Base-by-base conservation (phyloP, 1,140 invertebrate species). In the Oryctes rhinoceros region DNA sequence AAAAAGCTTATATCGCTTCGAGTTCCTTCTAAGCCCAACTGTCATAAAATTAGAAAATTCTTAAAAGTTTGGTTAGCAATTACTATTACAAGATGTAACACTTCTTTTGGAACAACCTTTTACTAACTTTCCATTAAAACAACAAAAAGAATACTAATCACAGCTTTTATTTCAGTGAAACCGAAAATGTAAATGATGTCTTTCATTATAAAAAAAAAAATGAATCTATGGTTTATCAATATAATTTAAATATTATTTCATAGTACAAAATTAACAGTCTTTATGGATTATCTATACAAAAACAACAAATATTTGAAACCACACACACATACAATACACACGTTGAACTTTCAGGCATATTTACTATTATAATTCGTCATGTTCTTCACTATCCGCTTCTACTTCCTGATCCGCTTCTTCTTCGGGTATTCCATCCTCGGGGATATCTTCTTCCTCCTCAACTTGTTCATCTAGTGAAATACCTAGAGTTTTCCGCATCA, bases 401-500 rank as follows among this genome's bases (percentile, higher is more conserved):
- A 80, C 82, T 15, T 88, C 84, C 7, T 86, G 87, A 6, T 81
- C 82, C 20, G 81, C 81, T 11, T 86, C 86, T 37, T 88, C 86
- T 30, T 86, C 86, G 7, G 85, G 82, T 71, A 86, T 85, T 18
- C 87, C 85, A 53, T 88, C 87, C 65, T 91, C 90, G 6, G 90
- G 90, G 78, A 88, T 86, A 30, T 87, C 85, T 76, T 91, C 90
- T 75, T 91, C 90, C 30, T 91, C 87, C 80, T 93, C 92, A 3
- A 91, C 88, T 80, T 89, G 85, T 83, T 96, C 96, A 83, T 96
- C 93, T 13, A 93, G 82, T 9, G 95, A 89, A 62, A 99, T 92
- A n/a, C 96, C 95, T 37, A 99, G 85, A 1, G 92, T 93, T 83
- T 95, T 92, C 65, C 93, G 89, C 91, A 98, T 92, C 89, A 98